Conservation (phyloP, 2,888 invertebrate genomes). For the Liodrosophila aerea region DNA sequence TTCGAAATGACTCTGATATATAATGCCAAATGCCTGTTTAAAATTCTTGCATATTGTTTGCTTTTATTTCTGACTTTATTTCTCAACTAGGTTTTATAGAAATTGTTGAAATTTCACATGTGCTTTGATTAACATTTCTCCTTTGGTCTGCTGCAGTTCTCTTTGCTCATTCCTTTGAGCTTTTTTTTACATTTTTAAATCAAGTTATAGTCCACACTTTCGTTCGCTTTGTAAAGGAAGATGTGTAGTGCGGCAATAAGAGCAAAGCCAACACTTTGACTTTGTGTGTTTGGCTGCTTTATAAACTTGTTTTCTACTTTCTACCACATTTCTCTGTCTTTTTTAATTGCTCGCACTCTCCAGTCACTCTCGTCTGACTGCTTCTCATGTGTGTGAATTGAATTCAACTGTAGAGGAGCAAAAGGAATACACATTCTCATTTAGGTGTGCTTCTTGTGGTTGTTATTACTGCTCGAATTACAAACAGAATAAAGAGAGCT, state of each 20-base stretch:
- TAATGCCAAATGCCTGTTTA: too few relatives aligned
- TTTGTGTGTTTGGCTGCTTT: not conserved
- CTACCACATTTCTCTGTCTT: conserved; percentile 17
- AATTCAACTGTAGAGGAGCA: conserved; percentile 33
- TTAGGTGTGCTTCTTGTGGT: conserved; percentile 9
- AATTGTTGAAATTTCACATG: too few relatives aligned
- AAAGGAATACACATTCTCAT: conserved; percentile 6
- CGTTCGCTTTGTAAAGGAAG: conserved; percentile 25
- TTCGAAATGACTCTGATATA: too few relatives aligned
- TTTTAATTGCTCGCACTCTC: conserved; percentile 66
- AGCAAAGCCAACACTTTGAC: conserved; percentile 14
- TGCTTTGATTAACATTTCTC: conserved; percentile 19
- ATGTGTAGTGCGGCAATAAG: conserved; percentile 22
- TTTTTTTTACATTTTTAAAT: conserved; percentile 3
- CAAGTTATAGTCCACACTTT: not conserved
- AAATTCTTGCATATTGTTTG: not conserved
- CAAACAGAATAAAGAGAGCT: conserved; percentile 30
- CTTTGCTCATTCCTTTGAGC: not conserved
- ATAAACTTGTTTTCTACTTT: not conserved
- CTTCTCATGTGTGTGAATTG: conserved; percentile 39
- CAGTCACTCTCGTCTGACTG: too few relatives aligned
- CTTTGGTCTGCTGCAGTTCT: not conserved
- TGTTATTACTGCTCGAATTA: conserved; percentile 55
- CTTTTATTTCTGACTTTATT: not conserved
- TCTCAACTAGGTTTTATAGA: not conserved